Conservation (phyloP, 2,113 vertebrate genomes). For the Hoplias malabaricus region DNA sequence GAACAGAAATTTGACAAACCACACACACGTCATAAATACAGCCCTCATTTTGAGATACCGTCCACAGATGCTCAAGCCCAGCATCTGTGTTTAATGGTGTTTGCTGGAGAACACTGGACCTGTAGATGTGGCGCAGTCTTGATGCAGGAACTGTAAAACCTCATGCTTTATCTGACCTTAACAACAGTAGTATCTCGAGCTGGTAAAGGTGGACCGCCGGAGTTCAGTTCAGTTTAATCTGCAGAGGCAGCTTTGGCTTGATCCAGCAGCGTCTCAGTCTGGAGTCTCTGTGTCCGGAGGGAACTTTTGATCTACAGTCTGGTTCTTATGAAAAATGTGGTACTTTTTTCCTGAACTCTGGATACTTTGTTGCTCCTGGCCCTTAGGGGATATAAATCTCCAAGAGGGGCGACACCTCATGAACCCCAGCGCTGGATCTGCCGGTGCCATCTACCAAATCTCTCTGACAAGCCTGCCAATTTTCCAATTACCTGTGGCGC, state of each 20-base stretch:
- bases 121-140: background rate
- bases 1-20: too few species aligned
- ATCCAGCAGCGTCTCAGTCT: slow-evolving; percentile 53
- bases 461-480: slow-evolving; percentile 93
- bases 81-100: background rate
- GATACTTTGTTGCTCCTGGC: slow-evolving; percentile 77
- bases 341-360: slow-evolving; percentile 72
- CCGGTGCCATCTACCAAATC: slow-evolving; percentile 85
- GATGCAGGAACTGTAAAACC: background rate
- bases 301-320: slow-evolving; percentile 73
- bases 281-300: slow-evolving; percentile 69
- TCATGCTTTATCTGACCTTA: background rate
- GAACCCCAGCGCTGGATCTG: slow-evolving; percentile 74
- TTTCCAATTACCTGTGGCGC: slow-evolving; percentile 92
- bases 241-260: slow-evolving; percentile 27
- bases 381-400: slow-evolving; percentile 84
- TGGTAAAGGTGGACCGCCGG: slow-evolving; percentile 21
- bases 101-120: background rate
- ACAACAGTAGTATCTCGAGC: background rate
- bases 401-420: slow-evolving; percentile 76
- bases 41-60: too few species aligned
- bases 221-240: slow-evolving; percentile 45
- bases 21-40: too few species aligned
- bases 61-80: background rate
- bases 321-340: slow-evolving; percentile 69